phyloP scores from a whole-genome alignment of 2,113 vertebrate species.

The Bombycilla garrulus region DNA sequence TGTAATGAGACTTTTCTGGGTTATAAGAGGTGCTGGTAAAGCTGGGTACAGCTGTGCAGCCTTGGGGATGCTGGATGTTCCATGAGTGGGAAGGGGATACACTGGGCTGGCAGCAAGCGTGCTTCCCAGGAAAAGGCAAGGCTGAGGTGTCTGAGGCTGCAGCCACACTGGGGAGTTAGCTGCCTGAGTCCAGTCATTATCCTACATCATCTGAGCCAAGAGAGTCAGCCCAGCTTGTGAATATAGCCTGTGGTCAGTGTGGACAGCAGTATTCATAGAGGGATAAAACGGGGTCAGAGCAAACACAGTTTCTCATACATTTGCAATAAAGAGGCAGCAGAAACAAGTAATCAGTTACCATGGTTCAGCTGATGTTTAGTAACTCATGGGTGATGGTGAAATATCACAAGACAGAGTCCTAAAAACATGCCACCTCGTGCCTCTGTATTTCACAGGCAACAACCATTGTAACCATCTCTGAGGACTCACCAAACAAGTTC shows the following conservation, averaged over 20 bases:
- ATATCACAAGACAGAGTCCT: neutral
- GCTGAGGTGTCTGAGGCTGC: neutral
- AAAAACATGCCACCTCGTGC: accelerated
- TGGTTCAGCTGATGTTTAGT: neutral
- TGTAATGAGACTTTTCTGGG: neutral
- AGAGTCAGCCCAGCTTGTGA: neutral
- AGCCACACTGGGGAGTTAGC: neutral
- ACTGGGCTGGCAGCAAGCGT: accelerated
- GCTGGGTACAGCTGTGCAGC: neutral
- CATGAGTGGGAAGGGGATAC: neutral
- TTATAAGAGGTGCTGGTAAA: neutral
- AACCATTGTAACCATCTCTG: accelerated
- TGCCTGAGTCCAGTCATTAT: neutral
- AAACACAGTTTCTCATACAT: accelerated
- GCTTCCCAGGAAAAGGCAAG: neutral
- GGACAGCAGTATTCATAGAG: neutral
- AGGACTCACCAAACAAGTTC: neutral
- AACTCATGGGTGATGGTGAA: neutral
- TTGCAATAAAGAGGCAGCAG: neutral
- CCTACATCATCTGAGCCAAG: neutral
- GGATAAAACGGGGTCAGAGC: neutral
- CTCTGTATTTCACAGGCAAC: neutral
- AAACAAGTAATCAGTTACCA: neutral
- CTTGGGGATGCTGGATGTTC: neutral
- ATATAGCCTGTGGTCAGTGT: neutral